Percentiles rank a stretch among this genome's conserved stretches.
Evolutionary conservation across 1,140 invertebrate species (phyloP).

Genomic region (Platorchestia sp.): DNA sequence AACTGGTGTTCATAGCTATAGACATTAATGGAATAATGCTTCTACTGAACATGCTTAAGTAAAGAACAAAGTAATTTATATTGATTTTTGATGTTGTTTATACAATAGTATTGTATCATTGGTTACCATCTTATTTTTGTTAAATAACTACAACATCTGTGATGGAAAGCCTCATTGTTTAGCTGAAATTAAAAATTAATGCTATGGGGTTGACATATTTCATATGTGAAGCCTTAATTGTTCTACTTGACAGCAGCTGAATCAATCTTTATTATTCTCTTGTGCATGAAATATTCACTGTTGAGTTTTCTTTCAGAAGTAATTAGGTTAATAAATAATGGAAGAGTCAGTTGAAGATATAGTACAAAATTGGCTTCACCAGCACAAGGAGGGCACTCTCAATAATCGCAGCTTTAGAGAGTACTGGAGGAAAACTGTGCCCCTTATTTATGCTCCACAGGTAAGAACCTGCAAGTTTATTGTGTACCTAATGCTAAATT

Average conservation of each 20-base stretch:
- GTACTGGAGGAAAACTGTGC: conserved; percentile 63
- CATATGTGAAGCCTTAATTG: neutral
- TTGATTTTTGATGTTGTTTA: neutral
- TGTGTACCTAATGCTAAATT: neutral
- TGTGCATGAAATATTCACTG: neutral
- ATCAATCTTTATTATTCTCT: neutral
- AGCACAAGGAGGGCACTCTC: conserved; percentile 62
- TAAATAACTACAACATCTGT: neutral
- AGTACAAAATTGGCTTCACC: conserved; percentile 17
- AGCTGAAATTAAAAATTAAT: neutral
- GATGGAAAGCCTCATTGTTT: neutral
- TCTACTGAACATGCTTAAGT: neutral
- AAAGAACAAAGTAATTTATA: neutral
- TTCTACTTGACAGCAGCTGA: too few relatives aligned
- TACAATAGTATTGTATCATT: neutral
- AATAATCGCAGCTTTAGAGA: conserved; percentile 62
- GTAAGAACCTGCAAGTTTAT: conserved; percentile 31
- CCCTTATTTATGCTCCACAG: conserved; percentile 63
- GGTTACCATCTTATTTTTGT: neutral
- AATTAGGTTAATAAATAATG: neutral
- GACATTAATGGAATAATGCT: neutral
- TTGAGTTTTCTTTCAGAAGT: neutral
- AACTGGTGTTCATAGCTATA: neutral
- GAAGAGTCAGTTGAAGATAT: conserved; percentile 33
- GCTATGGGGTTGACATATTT: neutral